Conservation (phyloP, 2,797 vertebrate species). For the Cuniculus paca region DNA sequence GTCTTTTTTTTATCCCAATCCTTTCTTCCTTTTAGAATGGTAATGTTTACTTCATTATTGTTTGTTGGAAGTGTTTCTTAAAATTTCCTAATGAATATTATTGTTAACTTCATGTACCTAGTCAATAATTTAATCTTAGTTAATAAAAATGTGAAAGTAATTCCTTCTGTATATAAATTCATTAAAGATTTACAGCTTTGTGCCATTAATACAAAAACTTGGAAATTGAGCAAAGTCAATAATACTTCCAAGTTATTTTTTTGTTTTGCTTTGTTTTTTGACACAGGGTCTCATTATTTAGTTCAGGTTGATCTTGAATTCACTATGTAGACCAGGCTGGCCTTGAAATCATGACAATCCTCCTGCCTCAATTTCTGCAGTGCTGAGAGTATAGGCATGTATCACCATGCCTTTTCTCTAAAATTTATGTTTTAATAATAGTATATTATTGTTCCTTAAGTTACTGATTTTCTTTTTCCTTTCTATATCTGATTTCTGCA, state of each 20-base stretch:
- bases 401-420: not conserved
- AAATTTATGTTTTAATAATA: not conserved
- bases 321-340: not conserved
- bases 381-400: not conserved
- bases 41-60: not conserved
- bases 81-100: not conserved
- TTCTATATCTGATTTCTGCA: not conserved
- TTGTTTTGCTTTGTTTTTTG: not conserved
- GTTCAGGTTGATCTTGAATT: not conserved
- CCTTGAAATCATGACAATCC: not conserved
- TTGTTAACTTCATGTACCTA: not conserved
- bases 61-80: not conserved
- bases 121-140: not conserved
- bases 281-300: not conserved
- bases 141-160: not conserved
- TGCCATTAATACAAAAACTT: slow-evolving; percentile 1
- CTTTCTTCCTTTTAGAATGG: not conserved
- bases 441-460: not conserved
- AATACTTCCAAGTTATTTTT: not conserved
- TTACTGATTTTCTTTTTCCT: not conserved
- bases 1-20: not conserved
- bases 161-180: not conserved
- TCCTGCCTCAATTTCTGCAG: not conserved
- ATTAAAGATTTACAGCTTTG: not conserved
- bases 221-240: not conserved